These are phyloP conservation scores for Murina feae DNA, from an alignment of 2,113 vertebrate genomes.

Conservation along the genomic window DNA sequence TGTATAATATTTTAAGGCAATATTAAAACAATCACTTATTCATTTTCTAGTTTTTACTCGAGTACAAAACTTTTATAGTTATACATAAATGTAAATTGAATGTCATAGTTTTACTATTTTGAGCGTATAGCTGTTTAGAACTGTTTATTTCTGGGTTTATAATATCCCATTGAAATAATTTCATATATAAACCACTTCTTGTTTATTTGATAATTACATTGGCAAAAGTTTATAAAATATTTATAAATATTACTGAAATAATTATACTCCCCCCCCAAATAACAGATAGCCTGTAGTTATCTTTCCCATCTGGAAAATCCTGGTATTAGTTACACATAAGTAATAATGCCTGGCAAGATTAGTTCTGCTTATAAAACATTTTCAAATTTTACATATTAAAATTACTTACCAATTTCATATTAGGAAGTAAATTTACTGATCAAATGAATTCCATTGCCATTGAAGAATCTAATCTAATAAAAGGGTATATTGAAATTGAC, in stretches of 20 bases:
- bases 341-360: background rate
- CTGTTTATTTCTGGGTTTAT: slow-evolving; percentile 3
- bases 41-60: background rate
- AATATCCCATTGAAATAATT: background rate
- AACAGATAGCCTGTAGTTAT: background rate
- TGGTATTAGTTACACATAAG: background rate
- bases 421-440: background rate
- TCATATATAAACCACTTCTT: background rate
- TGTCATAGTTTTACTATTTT: background rate
- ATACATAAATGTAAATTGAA: background rate
- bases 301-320: background rate
- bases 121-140: background rate
- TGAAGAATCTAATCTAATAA: too few species aligned
- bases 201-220: slow-evolving; percentile 7
- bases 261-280: background rate
- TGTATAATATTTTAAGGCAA: background rate
- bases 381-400: background rate
- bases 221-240: background rate
- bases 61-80: background rate
- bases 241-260: background rate
- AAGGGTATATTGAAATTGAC: too few species aligned
- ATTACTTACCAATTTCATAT: background rate
- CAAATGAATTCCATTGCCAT: background rate
- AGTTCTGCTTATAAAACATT: slow-evolving; percentile 20
- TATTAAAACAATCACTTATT: background rate